Evolutionary conservation across 2,888 invertebrate genomes (phyloP).

Genomic region (Acrobasis suavella): DNA sequence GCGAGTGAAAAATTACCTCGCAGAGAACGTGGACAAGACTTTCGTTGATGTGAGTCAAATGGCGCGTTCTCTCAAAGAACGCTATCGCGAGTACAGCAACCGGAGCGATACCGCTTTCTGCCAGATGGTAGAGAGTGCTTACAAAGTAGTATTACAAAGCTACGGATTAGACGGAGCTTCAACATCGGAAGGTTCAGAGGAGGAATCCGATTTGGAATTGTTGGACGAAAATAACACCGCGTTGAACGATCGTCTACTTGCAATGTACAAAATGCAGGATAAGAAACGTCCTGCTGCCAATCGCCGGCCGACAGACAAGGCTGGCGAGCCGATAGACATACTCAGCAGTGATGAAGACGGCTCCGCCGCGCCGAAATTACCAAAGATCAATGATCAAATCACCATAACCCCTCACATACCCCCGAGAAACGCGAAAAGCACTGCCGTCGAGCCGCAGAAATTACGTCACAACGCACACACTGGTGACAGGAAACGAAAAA

Average conservation of each 20-base stretch:
- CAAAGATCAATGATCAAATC: slow-evolving; percentile 77
- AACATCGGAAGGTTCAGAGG: slow-evolving; percentile 83
- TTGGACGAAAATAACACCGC: slow-evolving; percentile 92
- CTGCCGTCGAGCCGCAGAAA: slow-evolving; percentile 50
- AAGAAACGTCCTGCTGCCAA: slow-evolving; percentile 68
- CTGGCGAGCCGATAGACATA: slow-evolving; percentile 75
- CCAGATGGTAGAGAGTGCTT: slow-evolving; percentile 88
- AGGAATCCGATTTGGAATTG: slow-evolving; percentile 86
- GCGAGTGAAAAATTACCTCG: slow-evolving; percentile 88
- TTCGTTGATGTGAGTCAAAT: slow-evolving; percentile 92
- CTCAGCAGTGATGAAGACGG: slow-evolving; percentile 72
- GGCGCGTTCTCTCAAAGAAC: slow-evolving; percentile 89
- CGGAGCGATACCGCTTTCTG: slow-evolving; percentile 91
- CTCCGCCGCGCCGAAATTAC: slow-evolving; percentile 68
- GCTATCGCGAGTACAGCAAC: slow-evolving; percentile 88
- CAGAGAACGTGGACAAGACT: slow-evolving; percentile 90
- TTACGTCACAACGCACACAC: slow-evolving; percentile 52
- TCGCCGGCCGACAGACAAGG: slow-evolving; percentile 62
- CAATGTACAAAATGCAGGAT: slow-evolving; percentile 78
- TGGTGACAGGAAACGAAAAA: slow-evolving; percentile 68
- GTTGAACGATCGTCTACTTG: slow-evolving; percentile 80
- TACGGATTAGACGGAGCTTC: slow-evolving; percentile 84
- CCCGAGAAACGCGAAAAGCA: slow-evolving; percentile 52
- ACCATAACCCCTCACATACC: slow-evolving; percentile 76
- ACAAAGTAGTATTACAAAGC: slow-evolving; percentile 87